phyloP scores from a whole-genome alignment of 2,797 vertebrate species.

The Phataginus tricuspis region DNA sequence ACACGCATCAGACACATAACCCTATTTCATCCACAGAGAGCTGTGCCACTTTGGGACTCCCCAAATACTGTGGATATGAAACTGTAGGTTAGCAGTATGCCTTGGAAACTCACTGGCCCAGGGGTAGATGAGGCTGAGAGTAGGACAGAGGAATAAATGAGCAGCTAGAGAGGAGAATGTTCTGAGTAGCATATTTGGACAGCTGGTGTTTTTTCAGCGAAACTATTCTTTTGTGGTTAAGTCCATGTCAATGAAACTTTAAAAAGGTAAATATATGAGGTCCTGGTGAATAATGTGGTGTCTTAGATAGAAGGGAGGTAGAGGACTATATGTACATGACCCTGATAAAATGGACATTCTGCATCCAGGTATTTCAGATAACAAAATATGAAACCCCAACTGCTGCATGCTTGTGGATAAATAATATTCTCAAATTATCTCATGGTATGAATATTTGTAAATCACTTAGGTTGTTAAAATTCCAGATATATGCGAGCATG shows the following conservation, averaged over 20 bases:
- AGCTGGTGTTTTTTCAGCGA: neutral
- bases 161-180: neutral
- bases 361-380: neutral
- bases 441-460: neutral
- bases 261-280: neutral
- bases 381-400: neutral
- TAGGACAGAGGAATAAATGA: neutral
- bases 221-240: neutral
- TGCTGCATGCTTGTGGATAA: fast-evolving
- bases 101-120: neutral
- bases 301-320: neutral
- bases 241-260: neutral
- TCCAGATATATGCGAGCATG: neutral
- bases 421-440: neutral
- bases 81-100: too few species aligned
- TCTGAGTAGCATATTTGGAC: neutral
- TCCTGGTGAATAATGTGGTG: neutral
- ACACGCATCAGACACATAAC: neutral
- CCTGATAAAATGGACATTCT: neutral
- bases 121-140: neutral
- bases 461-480: neutral
- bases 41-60: neutral
- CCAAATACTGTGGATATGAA: neutral
- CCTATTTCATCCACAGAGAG: neutral
- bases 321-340: neutral